These are phyloP conservation scores for Scaptomyza montana DNA, from an alignment of 1,140 invertebrate genomes.

Conservation along the genomic window DNA sequence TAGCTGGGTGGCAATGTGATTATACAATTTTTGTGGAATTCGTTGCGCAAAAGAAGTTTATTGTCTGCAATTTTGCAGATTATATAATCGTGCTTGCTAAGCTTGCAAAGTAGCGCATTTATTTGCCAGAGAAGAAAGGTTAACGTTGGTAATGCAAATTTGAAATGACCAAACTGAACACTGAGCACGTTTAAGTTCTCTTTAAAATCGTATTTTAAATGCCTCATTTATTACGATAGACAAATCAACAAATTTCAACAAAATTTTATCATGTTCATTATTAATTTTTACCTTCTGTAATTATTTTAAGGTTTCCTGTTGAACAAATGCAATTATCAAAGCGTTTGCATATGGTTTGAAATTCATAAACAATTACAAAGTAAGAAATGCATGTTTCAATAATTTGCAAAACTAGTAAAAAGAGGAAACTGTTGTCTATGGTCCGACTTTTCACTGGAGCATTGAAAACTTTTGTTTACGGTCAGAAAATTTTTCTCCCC, in stretches of 20 bases:
- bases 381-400: conserved; percentile 6
- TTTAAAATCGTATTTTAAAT: neutral
- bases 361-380: conserved; percentile 8
- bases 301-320: neutral
- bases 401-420: neutral
- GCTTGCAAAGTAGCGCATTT: conserved; percentile 4
- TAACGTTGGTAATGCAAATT: neutral
- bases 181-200: neutral
- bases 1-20: conserved; percentile 76
- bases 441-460: neutral
- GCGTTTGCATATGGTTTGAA: conserved; percentile 1
- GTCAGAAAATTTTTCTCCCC: conserved; percentile 9
- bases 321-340: conserved; percentile 13
- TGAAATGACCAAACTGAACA: neutral
- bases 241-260: no score
- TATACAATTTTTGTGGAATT: conserved; percentile 69
- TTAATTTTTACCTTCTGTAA: neutral
- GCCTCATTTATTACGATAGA: no score
- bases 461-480: conserved; percentile 17
- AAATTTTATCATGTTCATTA: neutral
- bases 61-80: conserved; percentile 76
- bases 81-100: conserved; percentile 58
- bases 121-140: conserved; percentile 5
- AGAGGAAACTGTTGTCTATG: neutral
- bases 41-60: conserved; percentile 66